A percentile compares a stretch with the other conserved stretches of the same genome.
These are phyloP conservation scores for Ennomos quercinarius DNA, from an alignment of 2,888 invertebrate genomes.

Conservation along the genomic window DNA sequence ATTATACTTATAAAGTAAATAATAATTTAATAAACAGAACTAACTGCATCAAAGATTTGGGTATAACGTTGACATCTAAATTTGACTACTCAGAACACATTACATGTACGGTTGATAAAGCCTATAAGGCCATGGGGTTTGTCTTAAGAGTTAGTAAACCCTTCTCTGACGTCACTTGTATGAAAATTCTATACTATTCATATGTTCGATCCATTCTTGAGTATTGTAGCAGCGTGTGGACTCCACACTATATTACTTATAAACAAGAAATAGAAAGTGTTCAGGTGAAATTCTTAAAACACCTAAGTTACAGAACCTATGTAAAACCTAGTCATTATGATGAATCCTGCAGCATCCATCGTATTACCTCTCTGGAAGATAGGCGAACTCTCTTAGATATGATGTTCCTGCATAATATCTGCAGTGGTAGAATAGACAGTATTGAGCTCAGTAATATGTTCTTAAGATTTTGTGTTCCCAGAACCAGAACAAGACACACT, in stretches of 20 bases:
- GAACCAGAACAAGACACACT: not conserved
- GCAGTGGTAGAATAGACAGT: not conserved
- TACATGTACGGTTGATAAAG: too few relatives aligned
- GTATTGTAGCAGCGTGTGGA: slow-evolving; percentile 2
- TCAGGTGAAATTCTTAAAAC: slow-evolving; percentile 4
- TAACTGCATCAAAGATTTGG: too few relatives aligned
- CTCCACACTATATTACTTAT: not conserved
- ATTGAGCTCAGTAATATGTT: not conserved
- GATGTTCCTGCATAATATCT: not conserved
- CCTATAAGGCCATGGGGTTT: too few relatives aligned
- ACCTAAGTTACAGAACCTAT: not conserved
- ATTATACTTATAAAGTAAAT: too few relatives aligned
- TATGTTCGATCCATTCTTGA: not conserved
- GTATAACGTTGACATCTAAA: too few relatives aligned
- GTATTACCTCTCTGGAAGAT: not conserved
- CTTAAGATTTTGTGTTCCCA: not conserved
- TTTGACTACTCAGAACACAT: too few relatives aligned
- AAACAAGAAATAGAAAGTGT: slow-evolving; percentile 1
- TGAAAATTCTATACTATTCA: not conserved
- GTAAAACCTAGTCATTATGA: not conserved
- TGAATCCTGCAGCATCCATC: not conserved
- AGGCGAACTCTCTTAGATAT: not conserved
- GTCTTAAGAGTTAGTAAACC: too few relatives aligned
- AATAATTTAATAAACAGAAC: too few relatives aligned
- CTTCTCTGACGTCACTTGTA: too few relatives aligned